Percentiles rank a stretch among this genome's conserved stretches.
Evolutionary conservation across 1,140 invertebrate genomes (phyloP).

Genomic region (Acromyrmex heyeri): DNA sequence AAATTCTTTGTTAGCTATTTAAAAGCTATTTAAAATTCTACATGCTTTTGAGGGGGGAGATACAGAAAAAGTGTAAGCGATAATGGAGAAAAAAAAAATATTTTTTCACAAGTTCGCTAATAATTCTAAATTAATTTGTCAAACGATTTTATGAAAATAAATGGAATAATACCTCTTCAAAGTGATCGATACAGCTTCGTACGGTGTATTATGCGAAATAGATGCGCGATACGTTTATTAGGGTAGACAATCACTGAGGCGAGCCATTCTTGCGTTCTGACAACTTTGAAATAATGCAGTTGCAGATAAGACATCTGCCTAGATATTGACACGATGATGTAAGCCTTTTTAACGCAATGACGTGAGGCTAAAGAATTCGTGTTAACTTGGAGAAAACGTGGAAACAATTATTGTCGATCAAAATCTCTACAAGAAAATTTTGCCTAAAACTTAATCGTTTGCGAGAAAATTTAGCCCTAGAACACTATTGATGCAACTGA

Average conservation of each 20-base stretch:
- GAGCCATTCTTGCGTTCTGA: constrained; percentile 47
- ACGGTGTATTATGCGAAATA: constrained; percentile 64
- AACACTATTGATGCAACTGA: too few relatives aligned
- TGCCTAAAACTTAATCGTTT: neutral
- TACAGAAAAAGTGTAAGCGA: neutral
- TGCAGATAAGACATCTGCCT: too few relatives aligned
- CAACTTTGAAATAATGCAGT: constrained; percentile 21
- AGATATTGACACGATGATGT: neutral
- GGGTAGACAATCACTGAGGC: constrained; percentile 55
- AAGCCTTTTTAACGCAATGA: neutral
- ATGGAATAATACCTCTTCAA: neutral
- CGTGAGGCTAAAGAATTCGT: neutral
- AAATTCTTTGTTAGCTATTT: neutral
- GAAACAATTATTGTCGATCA: neutral
- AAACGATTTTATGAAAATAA: neutral
- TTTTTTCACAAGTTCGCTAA: neutral
- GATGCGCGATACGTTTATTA: constrained; percentile 56
- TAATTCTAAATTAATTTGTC: neutral
- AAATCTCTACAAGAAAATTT: neutral
- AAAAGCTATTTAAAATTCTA: neutral
- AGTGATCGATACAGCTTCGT: constrained; percentile 52
- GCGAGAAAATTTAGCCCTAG: too few relatives aligned
- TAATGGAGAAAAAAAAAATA: neutral
- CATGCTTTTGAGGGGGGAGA: neutral
- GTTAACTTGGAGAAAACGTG: constrained; percentile 17